phyloP scores from a whole-genome alignment of 2,888 invertebrate genomes.

The Palloptera scutellata region DNA sequence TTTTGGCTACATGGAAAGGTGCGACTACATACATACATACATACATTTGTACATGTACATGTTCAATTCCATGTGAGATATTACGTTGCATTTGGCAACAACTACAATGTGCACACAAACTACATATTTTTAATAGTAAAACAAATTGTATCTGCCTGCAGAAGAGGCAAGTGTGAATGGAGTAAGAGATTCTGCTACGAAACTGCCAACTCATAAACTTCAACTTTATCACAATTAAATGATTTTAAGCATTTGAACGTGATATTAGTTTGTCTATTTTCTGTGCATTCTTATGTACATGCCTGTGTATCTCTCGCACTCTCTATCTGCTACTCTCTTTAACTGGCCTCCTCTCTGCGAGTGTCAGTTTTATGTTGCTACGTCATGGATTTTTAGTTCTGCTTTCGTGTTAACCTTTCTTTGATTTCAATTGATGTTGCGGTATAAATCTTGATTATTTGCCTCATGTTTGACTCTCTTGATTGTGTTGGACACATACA shows the following conservation, averaged over 20 bases:
- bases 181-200: slow-evolving; percentile 17
- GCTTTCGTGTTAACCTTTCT: slow-evolving; percentile 21
- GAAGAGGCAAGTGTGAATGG: neutral
- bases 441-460: slow-evolving; percentile 25
- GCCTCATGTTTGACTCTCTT: neutral
- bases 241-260: slow-evolving; percentile 41
- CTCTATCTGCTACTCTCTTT: neutral
- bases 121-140: too few species aligned
- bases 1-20: too few species aligned
- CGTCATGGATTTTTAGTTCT: neutral
- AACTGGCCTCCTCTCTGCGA: neutral
- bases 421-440: slow-evolving; percentile 20
- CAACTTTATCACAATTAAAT: slow-evolving; percentile 44
- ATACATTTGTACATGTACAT: too few species aligned
- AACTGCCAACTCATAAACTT: slow-evolving; percentile 43
- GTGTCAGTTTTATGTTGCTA: neutral
- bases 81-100: too few species aligned
- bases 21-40: too few species aligned
- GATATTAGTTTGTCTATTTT: slow-evolving; percentile 22
- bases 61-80: too few species aligned
- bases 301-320: neutral
- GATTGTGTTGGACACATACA: neutral
- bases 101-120: too few species aligned
- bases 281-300: neutral
- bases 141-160: too few species aligned